Evolutionary conservation across 2,888 invertebrate genomes (phyloP), one percentile per base, ranked within the genome.

Genomic region (Himalopsyche anomala): DNA sequence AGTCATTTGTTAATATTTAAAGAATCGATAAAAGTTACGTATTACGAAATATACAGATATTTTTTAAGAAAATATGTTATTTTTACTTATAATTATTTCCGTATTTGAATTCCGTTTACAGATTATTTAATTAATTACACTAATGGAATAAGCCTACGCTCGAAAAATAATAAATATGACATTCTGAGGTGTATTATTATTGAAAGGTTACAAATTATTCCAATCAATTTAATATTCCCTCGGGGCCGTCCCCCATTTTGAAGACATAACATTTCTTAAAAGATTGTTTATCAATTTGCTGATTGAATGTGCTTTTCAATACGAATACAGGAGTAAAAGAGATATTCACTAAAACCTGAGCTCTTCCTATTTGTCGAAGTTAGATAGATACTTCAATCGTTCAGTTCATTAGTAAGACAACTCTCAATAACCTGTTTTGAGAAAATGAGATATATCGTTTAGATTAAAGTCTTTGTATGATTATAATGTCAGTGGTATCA

Each of bases 221-320:
- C 74, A 74, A 74, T 74, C 74, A 74, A 74, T 74, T 74, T 74
- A 15, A 38, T 74, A 74, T 74, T 38, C 74, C 74, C 74, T 38
- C 36, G 15, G 15, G 74, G 74, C 28, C 36, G 5, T 15, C 38
- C 74, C 74, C 74, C 36, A 36, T 36, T 36, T 28, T 28, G 19
- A 36, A 69, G 69, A 69, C 28, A 69, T 28, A 69, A 36, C 69
- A 69, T 74, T 74, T 74, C 74, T 74, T 74, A 74, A 38, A 74
- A 74, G 74, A 74, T 74, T 74, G 74, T 74, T 74, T 74, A 74
- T 74, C 74, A 74, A 74, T 74, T 74, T 74, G 6, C 74, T 74
- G 74, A 74, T 74, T 74, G 36, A 74, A 74, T 74, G 36, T 36
- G 36, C 74, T 38, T 38, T 36, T 74, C 69, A 69, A 69, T 69